Base-by-base conservation (phyloP, 2,113 vertebrate species). In the Engraulis encrasicolus region DNA sequence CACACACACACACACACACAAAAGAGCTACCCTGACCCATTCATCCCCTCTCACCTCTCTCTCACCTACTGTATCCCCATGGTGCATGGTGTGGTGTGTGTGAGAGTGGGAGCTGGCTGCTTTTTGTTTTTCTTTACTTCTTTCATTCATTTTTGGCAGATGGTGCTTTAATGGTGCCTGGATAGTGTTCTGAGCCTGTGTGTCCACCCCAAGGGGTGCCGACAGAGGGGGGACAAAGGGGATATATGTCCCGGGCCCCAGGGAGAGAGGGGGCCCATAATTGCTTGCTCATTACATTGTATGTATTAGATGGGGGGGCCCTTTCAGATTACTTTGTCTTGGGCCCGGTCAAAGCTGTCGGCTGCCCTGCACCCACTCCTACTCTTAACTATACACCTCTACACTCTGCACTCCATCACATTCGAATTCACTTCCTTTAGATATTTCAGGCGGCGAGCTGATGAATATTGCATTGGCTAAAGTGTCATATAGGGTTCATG, bases 381-480 rank as follows among this genome's bases (percentile, higher is more conserved):
- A 78, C 80, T 87, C 31, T 87, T 83, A 83, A 90, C 89, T 90
- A 38, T 37, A 82, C 19, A 58, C 54, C n/a, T n/a, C n/a, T n/a
- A n/a, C n/a, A n/a, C n/a, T n/a, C n/a, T n/a, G n/a, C n/a, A n/a
- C n/a, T n/a, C n/a, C n/a, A n/a, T n/a, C n/a, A n/a, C n/a, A n/a
- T n/a, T n/a, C n/a, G n/a, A n/a, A n/a, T 9, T 45, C 9, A 45
- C 40, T 9, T 23, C 11, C 58, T 6, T 74, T 27, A 18, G 86
- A 88, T 90, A 90, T 31, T 84, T 90, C 85, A 87, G 88, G 92
- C 91, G 92, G 91, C 86, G 88, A 87, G 88, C 88, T 88, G 86
- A 92, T 94, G 92, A 93, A 93, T 94, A 92, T 93, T 92, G 83
- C 81, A 92, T 93, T 37, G 86, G 88, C 86, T 82, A 88, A 90